These are phyloP conservation scores for Mythimna ferrago DNA, from an alignment of 2,888 invertebrate genomes.

Conservation along the genomic window DNA sequence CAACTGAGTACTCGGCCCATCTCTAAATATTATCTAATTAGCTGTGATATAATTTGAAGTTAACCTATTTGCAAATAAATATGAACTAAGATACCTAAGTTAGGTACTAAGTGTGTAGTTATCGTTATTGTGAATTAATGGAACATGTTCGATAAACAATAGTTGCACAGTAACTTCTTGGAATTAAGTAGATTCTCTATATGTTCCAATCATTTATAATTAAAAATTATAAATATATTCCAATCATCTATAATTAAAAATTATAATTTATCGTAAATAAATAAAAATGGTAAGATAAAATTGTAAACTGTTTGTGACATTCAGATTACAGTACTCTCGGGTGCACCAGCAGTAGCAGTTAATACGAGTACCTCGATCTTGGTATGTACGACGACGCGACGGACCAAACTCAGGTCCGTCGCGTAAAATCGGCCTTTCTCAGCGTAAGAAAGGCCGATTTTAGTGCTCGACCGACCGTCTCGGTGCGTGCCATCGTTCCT, in stretches of 20 bases:
- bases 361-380: no score
- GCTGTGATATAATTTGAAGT: slow-evolving; percentile 11
- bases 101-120: slow-evolving; percentile 5
- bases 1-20: no score
- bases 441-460: no score
- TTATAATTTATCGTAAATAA: no score
- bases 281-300: neutral
- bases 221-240: neutral
- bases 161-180: neutral
- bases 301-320: no score
- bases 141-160: neutral
- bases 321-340: neutral
- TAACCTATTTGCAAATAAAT: slow-evolving; percentile 33
- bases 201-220: neutral
- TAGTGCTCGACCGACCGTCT: no score
- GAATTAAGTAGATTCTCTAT: slow-evolving; percentile 5
- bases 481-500: no score
- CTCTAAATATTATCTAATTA: slow-evolving; percentile 5
- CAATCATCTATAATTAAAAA: neutral
- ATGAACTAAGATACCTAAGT: slow-evolving; percentile 1
- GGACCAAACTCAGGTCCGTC: no score
- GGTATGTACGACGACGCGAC: no score
- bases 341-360: neutral
- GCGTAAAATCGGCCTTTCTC: no score
- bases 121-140: slow-evolving; percentile 17